Percentiles rank a stretch among this genome's conserved stretches.
These are phyloP conservation scores for Glaucomys volans DNA, from an alignment of 2,113 vertebrate species.

Conservation along the genomic window DNA sequence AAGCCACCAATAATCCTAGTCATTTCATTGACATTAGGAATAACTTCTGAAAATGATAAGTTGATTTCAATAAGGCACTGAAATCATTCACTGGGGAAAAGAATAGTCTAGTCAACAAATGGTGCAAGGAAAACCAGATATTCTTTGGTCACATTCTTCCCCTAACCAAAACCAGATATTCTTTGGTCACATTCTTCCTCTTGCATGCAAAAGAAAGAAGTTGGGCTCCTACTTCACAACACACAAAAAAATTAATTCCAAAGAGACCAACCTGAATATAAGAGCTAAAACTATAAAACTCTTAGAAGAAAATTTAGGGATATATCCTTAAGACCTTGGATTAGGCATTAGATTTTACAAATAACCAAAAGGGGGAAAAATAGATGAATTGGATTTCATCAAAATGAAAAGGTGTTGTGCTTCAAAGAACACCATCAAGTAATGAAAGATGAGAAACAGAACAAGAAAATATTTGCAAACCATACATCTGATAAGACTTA, in stretches of 20 bases:
- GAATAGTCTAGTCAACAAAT: not conserved
- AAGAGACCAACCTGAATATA: not conserved
- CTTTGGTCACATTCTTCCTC: no score
- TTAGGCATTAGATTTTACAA: not conserved
- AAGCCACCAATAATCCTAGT: slow-evolving; percentile 9
- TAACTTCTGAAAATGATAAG: not conserved
- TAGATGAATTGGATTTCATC: not conserved
- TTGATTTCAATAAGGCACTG: not conserved
- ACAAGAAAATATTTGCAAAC: not conserved
- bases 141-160: no score
- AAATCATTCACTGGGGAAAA: not conserved
- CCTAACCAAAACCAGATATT: not conserved
- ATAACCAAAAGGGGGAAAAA: not conserved
- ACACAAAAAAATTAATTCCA: not conserved
- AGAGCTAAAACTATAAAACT: slow-evolving; percentile 3
- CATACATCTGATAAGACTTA: not conserved
- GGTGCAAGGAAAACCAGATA: not conserved
- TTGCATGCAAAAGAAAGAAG: not conserved
- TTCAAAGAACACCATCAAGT: not conserved
- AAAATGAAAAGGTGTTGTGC: not conserved
- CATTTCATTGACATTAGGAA: not conserved
- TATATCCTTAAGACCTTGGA: not conserved
- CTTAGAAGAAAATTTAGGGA: not conserved
- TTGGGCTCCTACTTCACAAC: not conserved
- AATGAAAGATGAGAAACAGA: not conserved